Conservation (phyloP, 2,113 vertebrate genomes). For the Dipodomys merriami region DNA sequence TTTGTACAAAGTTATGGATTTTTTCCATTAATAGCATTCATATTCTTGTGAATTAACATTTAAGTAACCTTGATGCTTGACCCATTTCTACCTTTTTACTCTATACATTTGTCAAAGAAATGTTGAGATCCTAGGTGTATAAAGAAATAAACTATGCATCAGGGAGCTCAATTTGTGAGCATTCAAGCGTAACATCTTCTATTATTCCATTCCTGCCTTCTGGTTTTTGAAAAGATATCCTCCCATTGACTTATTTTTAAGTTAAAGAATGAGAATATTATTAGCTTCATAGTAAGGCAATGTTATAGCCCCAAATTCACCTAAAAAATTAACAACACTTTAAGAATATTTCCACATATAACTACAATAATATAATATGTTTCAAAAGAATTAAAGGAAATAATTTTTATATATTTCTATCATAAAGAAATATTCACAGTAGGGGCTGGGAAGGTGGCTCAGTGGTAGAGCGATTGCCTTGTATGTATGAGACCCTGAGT, state of each 20-base stretch:
- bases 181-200: conserved; percentile 1
- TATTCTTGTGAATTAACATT: neutral
- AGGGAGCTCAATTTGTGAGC: conserved; percentile 14
- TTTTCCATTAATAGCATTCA: neutral
- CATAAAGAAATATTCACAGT: neutral
- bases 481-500: no score
- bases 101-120: conserved; percentile 18
- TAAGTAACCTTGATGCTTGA: neutral
- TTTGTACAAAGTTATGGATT: neutral
- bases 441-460: no score
- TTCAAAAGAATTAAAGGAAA: neutral
- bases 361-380: neutral
- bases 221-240: conserved; percentile 17
- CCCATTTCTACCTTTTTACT: neutral
- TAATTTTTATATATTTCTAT: neutral
- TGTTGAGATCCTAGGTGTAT: neutral
- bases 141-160: conserved; percentile 49
- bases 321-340: neutral
- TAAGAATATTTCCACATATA: neutral
- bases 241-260: conserved; percentile 8
- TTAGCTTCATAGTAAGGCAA: conserved; percentile 15
- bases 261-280: neutral
- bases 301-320: neutral
- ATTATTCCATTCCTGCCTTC: conserved; percentile 32
- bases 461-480: no score